phyloP scores from a whole-genome alignment of 2,888 invertebrate species.

The Drosophila basisetae region DNA sequence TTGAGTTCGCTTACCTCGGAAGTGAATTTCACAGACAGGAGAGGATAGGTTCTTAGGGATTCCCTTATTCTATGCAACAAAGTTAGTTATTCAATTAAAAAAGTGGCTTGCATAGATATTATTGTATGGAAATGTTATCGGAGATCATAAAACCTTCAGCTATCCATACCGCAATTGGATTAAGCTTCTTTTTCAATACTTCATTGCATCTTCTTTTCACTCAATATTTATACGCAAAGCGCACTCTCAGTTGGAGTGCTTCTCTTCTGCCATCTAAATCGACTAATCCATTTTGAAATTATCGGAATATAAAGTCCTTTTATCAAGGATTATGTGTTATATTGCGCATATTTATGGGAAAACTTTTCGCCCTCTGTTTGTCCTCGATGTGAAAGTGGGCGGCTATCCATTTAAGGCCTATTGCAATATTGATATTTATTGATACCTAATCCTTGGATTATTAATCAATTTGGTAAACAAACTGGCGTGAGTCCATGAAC shows the following conservation, averaged over 20 bases:
- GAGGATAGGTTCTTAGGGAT: not conserved
- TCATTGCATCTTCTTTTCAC: not conserved
- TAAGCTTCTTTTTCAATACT: not conserved
- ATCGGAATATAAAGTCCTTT: constrained; percentile 62
- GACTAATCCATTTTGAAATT: constrained; percentile 66
- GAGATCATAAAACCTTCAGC: not conserved
- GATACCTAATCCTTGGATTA: constrained; percentile 38
- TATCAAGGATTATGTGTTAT: constrained; percentile 36
- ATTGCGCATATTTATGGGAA: constrained; percentile 47
- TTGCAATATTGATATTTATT: constrained; percentile 45
- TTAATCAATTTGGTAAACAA: constrained; percentile 50
- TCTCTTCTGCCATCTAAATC: constrained; percentile 20
- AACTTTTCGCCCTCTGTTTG: constrained; percentile 40
- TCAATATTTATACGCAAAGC: constrained; percentile 18
- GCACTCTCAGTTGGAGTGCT: constrained; percentile 1
- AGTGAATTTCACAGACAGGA: not conserved
- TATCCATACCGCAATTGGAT: not conserved
- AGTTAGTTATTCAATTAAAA: not conserved
- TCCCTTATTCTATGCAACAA: not conserved
- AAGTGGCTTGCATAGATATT: not conserved
- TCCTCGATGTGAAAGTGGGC: constrained; percentile 7
- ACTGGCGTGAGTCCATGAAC: constrained; percentile 20
- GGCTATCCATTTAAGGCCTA: constrained; percentile 1
- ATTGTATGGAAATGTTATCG: not conserved
- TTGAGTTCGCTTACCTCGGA: not conserved